A percentile compares a stretch with the other conserved stretches of the same genome.
phyloP scores from a whole-genome alignment of 2,797 vertebrate species.

The Micrastur ruficollis region DNA sequence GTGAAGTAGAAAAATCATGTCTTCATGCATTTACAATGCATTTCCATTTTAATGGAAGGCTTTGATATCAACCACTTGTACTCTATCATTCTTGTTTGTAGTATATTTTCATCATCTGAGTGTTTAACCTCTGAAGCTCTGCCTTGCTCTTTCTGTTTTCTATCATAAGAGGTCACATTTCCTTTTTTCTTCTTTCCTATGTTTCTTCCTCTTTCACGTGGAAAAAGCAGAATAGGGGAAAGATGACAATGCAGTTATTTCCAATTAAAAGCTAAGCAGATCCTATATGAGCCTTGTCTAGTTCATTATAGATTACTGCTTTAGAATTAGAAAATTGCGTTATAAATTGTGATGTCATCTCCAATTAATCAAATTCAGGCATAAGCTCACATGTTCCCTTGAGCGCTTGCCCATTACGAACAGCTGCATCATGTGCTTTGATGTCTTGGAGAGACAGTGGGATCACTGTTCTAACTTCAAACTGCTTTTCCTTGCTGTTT shows the following conservation, averaged over 20 bases:
- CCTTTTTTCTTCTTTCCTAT: not conserved
- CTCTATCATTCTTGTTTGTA: not conserved
- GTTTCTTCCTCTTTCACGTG: not conserved
- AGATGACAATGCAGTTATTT: not conserved
- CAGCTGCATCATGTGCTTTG: slow-evolving; percentile 52
- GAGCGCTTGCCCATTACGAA: not conserved
- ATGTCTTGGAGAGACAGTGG: not conserved
- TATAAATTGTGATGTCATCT: slow-evolving; percentile 71
- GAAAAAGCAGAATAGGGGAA: not conserved
- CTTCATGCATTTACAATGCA: not conserved
- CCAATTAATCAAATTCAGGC: slow-evolving; percentile 52
- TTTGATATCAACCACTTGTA: not conserved
- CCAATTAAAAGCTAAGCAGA: not conserved
- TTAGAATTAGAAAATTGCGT: slow-evolving; percentile 64
- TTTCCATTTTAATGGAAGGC: not conserved
- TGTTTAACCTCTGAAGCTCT: not conserved
- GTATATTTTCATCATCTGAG: not conserved
- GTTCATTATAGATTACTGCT: slow-evolving; percentile 55
- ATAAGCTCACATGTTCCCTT: not conserved
- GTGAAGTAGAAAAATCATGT: not conserved
- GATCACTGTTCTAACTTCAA: not conserved
- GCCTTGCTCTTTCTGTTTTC: not conserved
- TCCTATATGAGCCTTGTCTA: slow-evolving; percentile 36
- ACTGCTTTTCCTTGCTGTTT: not conserved
- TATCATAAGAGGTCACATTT: not conserved